phyloP scores from a whole-genome alignment of 2,797 vertebrate genomes.

The Pipistrellus pipistrellus region DNA sequence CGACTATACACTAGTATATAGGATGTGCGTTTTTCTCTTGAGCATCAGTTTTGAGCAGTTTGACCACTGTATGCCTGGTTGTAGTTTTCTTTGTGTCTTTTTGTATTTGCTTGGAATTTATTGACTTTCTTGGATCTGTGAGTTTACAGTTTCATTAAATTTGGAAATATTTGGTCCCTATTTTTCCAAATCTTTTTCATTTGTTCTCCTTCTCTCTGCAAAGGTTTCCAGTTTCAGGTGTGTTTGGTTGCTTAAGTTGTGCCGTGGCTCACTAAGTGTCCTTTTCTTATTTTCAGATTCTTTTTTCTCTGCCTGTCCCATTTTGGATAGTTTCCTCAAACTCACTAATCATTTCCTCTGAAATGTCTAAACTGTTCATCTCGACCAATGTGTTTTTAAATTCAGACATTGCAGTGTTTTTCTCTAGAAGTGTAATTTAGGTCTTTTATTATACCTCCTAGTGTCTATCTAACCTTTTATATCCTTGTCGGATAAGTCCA shows the following conservation, averaged over 20 bases:
- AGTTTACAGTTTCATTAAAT: not conserved
- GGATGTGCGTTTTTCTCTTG: not conserved
- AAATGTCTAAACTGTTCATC: not conserved
- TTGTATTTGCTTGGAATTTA: not conserved
- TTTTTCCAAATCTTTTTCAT: not conserved
- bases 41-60: not conserved
- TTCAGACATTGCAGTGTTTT: not conserved
- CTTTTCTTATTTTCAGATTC: not conserved
- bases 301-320: not conserved
- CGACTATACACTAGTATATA: not conserved
- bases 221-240: not conserved
- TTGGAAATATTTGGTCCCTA: not conserved
- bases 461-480: not conserved
- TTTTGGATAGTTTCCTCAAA: not conserved
- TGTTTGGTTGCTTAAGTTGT: rapidly evolving
- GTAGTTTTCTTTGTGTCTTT: not conserved
- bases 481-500: not conserved
- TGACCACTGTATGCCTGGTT: not conserved
- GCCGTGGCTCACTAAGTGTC: rapidly evolving
- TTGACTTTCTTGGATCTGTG: not conserved
- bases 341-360: not conserved
- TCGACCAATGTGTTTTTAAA: not conserved
- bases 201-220: not conserved
- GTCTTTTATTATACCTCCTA: not conserved
- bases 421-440: not conserved